phyloP scores from a whole-genome alignment of 2,888 invertebrate species.

The Synanthedon formicaeformis region DNA sequence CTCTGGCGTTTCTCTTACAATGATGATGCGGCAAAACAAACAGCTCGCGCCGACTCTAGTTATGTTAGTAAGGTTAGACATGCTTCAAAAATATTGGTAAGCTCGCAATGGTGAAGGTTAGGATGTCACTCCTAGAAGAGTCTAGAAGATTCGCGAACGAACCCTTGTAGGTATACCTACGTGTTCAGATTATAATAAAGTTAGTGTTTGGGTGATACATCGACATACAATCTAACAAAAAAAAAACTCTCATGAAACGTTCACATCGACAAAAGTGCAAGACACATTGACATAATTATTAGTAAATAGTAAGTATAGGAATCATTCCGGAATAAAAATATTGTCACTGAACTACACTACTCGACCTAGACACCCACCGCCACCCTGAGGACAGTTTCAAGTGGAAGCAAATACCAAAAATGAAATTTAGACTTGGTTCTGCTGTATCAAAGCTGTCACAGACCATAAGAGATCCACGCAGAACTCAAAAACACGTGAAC shows the following conservation, averaged over 20 bases:
- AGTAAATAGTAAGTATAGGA: conserved; percentile 52
- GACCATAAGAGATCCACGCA: conserved; percentile 40
- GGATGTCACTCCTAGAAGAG: conserved; percentile 60
- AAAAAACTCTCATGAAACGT: conserved; percentile 56
- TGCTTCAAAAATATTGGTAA: conserved; percentile 65
- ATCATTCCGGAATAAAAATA: conserved; percentile 58
- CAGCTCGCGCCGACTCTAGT: conserved; percentile 54
- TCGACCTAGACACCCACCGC: conserved; percentile 66
- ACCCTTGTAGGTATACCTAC: conserved; percentile 1
- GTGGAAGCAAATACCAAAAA: conserved; percentile 69
- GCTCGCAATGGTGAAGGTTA: conserved; percentile 66
- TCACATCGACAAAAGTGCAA: conserved; percentile 46
- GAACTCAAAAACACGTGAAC: conserved; percentile 45
- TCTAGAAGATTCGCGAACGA: conserved; percentile 45
- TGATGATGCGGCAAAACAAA: conserved; percentile 66
- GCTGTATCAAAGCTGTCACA: conserved; percentile 42
- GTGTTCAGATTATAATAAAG: no score
- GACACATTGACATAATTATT: conserved; percentile 53
- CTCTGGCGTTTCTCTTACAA: conserved; percentile 46
- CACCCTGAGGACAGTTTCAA: conserved; percentile 54
- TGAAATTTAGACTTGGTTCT: conserved; percentile 71
- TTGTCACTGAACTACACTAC: conserved; percentile 49
- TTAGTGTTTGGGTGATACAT: conserved; percentile 62
- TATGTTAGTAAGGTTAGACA: conserved; percentile 61
- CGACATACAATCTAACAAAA: conserved; percentile 66